Percentiles rank a stretch among this genome's conserved stretches.
Evolutionary conservation across 2,888 invertebrate genomes (phyloP).

Genomic region (Nephrocerus scutellatus): DNA sequence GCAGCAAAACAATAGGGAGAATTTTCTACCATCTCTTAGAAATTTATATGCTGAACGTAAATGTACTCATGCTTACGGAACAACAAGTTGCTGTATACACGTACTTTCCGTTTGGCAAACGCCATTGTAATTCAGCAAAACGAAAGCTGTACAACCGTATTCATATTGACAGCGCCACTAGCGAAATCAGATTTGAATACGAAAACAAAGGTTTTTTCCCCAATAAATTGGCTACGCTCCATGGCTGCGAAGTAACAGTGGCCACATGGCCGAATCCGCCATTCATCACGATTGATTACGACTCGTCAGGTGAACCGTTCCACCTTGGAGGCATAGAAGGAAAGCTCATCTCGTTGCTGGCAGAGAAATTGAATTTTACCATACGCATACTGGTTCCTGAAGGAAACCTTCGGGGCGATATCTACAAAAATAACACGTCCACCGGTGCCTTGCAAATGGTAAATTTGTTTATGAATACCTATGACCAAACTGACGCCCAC

Average conservation of each 20-base stretch:
- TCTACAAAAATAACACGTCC: conserved; percentile 32
- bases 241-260: conserved; percentile 32
- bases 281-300: conserved; percentile 25
- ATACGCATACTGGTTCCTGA: conserved; percentile 25
- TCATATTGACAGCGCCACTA: too few relatives aligned
- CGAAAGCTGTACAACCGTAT: conserved; percentile 32
- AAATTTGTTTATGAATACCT: conserved; percentile 10
- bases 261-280: conserved; percentile 34
- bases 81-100: conserved; percentile 31
- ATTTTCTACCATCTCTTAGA: conserved; percentile 36
- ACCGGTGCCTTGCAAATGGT: conserved; percentile 38
- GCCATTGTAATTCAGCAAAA: conserved; percentile 29
- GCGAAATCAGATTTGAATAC: too few relatives aligned
- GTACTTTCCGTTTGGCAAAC: conserved; percentile 35
- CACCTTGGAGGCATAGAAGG: conserved; percentile 43
- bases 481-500: too few relatives aligned
- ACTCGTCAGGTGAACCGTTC: too few relatives aligned
- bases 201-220: conserved; percentile 35
- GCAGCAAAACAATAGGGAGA: conserved; percentile 24
- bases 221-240: conserved; percentile 32
- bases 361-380: conserved; percentile 39
- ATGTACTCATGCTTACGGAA: conserved; percentile 28
- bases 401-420: conserved; percentile 25
- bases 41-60: conserved; percentile 37
- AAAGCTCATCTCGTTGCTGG: conserved; percentile 28